Conservation (phyloP, 2,797 vertebrate species). For the Paratrypauchen microcephalus region DNA sequence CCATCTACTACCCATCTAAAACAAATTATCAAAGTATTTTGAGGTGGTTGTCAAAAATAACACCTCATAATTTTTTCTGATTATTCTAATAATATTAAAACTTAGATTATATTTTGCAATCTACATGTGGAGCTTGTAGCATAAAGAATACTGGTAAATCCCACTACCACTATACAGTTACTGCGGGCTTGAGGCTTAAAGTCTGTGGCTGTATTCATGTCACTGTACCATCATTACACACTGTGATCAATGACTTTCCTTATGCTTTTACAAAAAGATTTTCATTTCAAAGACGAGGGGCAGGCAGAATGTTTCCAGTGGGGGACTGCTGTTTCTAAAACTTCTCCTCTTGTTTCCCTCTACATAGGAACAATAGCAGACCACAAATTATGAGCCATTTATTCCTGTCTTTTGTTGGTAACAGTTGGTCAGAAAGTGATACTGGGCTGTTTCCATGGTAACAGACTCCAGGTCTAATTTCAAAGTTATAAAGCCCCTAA, state of each 20-base stretch:
- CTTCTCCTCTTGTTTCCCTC: background rate
- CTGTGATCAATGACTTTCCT: background rate
- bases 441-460: slow-evolving; percentile 9
- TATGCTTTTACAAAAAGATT: background rate
- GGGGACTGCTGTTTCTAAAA: background rate
- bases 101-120: background rate
- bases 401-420: slow-evolving; percentile 9
- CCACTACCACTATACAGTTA: background rate
- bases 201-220: background rate
- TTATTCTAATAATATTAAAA: background rate
- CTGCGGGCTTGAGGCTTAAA: background rate
- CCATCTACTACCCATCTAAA: no score
- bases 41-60: background rate
- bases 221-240: background rate
- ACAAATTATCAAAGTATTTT: background rate
- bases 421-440: slow-evolving; percentile 15
- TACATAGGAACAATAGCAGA: slow-evolving; percentile 2
- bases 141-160: background rate
- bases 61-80: background rate
- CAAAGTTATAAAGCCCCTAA: slow-evolving; percentile 3
- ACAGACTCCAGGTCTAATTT: slow-evolving; percentile 14
- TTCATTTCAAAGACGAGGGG: background rate
- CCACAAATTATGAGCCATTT: slow-evolving; percentile 17
- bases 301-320: background rate
- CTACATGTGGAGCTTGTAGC: no score